Conservation (phyloP, 2,113 vertebrate genomes). For the Ia io region DNA sequence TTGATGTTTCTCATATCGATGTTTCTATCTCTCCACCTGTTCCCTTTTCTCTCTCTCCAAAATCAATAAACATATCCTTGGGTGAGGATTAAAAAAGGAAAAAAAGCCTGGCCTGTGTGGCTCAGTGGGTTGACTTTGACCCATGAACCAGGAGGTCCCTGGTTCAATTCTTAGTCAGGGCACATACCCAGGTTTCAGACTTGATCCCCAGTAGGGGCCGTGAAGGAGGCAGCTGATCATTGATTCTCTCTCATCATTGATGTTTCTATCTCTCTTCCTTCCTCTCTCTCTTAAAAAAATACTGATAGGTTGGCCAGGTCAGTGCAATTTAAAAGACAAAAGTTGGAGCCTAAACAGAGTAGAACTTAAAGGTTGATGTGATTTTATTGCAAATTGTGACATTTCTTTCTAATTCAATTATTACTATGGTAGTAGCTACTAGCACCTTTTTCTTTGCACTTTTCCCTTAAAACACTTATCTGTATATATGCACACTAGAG, state of each 20-base stretch:
- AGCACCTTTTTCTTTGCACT: neutral
- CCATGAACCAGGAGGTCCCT: no score
- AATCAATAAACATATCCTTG: neutral
- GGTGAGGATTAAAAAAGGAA: no score
- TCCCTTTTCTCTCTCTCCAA: neutral
- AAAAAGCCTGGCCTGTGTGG: no score
- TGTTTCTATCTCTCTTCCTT: no score
- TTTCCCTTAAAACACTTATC: neutral
- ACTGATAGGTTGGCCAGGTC: neutral
- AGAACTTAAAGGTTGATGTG: neutral
- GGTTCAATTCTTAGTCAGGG: no score
- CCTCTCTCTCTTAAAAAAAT: neutral
- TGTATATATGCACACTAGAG: neutral
- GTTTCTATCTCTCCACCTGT: neutral
- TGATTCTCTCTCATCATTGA: no score
- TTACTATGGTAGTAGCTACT: neutral
- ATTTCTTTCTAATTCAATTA: neutral
- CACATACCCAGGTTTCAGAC: no score
- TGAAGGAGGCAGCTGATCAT: no score
- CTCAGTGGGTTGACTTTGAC: no score
- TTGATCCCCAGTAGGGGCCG: no score
- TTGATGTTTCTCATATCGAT: neutral
- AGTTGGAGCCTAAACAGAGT: neutral
- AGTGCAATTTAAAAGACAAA: neutral
- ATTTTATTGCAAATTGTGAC: neutral